Percentiles rank a stretch among this genome's conserved stretches.
Conservation (phyloP, 2,113 vertebrate species). For the Willisornis vidua region DNA sequence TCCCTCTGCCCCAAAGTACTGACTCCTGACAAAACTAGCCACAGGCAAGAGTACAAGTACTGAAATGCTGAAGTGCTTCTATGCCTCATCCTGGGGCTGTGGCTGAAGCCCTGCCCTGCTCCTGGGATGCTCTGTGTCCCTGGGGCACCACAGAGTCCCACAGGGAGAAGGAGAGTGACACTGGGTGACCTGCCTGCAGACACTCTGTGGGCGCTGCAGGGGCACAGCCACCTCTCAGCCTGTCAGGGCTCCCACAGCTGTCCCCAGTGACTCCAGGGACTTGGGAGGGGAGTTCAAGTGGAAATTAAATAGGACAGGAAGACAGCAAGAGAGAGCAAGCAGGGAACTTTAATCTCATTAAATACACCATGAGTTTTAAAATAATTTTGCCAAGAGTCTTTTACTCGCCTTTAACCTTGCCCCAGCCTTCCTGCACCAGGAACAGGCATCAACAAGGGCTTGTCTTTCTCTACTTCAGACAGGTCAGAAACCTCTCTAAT, state of each 20-base stretch:
- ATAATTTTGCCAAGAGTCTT: neutral
- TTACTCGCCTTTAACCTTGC: neutral
- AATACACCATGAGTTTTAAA: constrained; percentile 3
- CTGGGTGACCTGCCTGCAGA: accelerated
- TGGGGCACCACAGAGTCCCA: accelerated
- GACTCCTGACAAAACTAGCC: accelerated
- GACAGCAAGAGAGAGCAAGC: neutral
- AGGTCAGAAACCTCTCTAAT: neutral
- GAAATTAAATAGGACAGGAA: neutral
- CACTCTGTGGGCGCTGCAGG: neutral
- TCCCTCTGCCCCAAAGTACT: neutral
- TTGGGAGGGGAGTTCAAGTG: neutral
- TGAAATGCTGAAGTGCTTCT: neutral
- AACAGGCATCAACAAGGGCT: neutral
- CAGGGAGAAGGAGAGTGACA: neutral
- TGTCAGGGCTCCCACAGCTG: accelerated
- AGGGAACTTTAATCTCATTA: constrained; percentile 52
- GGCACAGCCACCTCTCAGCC: neutral
- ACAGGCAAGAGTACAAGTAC: neutral
- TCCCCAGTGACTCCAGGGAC: accelerated
- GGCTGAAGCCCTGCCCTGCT: accelerated
- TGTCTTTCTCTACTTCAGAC: neutral
- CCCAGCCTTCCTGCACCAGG: neutral
- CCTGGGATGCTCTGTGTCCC: accelerated
- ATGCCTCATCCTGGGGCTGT: neutral